A percentile compares a stretch with the other conserved stretches of the same genome.
Evolutionary conservation across 2,888 invertebrate genomes (phyloP).

Genomic region (Chaetoderma sp.): DNA sequence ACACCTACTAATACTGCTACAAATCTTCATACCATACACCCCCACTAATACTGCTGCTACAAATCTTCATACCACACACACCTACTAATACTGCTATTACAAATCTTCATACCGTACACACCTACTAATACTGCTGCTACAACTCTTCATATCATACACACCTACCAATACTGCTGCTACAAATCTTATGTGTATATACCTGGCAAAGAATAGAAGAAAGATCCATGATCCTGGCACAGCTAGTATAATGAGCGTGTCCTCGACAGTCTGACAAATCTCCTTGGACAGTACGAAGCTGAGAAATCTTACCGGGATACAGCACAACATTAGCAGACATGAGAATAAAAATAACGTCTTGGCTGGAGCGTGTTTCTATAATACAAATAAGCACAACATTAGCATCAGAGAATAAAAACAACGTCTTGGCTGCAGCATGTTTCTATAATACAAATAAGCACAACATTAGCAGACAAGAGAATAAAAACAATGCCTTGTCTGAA

Average conservation of each 20-base stretch:
- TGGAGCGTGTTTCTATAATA: slow-evolving; percentile 87
- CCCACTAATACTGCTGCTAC: no score
- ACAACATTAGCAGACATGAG: slow-evolving; percentile 89
- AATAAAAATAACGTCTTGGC: slow-evolving; percentile 93
- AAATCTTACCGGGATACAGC: slow-evolving; percentile 87
- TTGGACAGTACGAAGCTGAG: slow-evolving; percentile 67
- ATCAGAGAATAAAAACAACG: not conserved
- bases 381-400: slow-evolving; percentile 23
- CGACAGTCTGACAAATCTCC: slow-evolving; percentile 75
- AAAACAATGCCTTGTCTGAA: slow-evolving; percentile 93
- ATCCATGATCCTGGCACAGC: slow-evolving; percentile 98
- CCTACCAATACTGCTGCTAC: no score
- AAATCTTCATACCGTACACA: not conserved
- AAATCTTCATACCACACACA: no score
- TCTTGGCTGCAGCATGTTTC: not conserved
- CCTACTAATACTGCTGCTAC: no score
- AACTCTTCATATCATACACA: no score
- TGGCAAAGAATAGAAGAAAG: slow-evolving; percentile 97
- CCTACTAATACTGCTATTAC: not conserved
- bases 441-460: no score
- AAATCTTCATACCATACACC: no score
- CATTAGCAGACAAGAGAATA: slow-evolving; percentile 90
- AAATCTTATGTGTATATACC: slow-evolving; percentile 80
- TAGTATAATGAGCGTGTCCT: slow-evolving; percentile 91
- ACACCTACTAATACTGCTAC: no score